Evolutionary conservation across 2,888 invertebrate species (phyloP).

Genomic region (Drosophila quinaria): DNA sequence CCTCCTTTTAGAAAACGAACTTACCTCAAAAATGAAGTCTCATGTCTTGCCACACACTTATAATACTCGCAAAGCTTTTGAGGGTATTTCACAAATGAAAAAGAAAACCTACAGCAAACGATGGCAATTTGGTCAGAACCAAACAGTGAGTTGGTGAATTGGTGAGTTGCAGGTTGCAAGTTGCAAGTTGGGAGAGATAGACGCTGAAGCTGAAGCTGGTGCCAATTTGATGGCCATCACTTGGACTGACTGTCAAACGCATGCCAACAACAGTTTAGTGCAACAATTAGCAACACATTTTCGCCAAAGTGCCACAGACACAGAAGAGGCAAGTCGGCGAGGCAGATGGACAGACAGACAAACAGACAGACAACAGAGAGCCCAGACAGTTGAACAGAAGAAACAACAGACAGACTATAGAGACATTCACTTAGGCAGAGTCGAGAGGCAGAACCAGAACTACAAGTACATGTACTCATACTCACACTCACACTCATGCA

Average conservation of each 20-base stretch:
- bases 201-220: slow-evolving; percentile 38
- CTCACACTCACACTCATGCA: not conserved
- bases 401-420: not conserved
- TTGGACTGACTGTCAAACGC: slow-evolving; percentile 78
- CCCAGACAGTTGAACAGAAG: slow-evolving; percentile 5
- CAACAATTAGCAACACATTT: slow-evolving; percentile 80
- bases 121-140: slow-evolving; percentile 37
- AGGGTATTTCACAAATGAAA: slow-evolving; percentile 18
- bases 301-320: slow-evolving; percentile 69
- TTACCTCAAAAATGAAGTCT: too few species aligned
- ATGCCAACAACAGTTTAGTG: slow-evolving; percentile 81
- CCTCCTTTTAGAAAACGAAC: too few species aligned
- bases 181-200: slow-evolving; percentile 1
- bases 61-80: not conserved
- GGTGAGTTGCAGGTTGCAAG: slow-evolving; percentile 1
- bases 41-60: not conserved
- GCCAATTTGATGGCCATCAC: slow-evolving; percentile 61
- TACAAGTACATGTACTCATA: slow-evolving; percentile 16
- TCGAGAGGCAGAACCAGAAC: slow-evolving; percentile 34
- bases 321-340: slow-evolving; percentile 17
- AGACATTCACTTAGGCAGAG: slow-evolving; percentile 10
- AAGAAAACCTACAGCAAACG: slow-evolving; percentile 13
- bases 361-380: not conserved
- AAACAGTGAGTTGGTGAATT: slow-evolving; percentile 5
- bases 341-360: not conserved